Evolutionary conservation across 1,140 invertebrate species (phyloP).

Genomic region (Calephelis virginiensis): DNA sequence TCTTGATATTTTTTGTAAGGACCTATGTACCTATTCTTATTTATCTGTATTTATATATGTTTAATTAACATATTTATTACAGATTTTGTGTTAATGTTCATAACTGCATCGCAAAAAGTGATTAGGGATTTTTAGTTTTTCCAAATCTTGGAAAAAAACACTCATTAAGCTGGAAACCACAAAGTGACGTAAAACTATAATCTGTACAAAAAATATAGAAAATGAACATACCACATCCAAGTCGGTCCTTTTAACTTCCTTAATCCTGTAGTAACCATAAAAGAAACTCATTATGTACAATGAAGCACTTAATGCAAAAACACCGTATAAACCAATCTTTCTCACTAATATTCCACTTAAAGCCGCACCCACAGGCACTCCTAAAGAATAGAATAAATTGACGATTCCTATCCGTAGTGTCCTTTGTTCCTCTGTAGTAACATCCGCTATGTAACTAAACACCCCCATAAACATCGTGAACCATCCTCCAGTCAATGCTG

Average conservation of each 20-base stretch:
- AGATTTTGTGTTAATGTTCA: no score
- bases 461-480: conserved; percentile 94
- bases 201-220: conserved; percentile 7
- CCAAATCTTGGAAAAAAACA: no score
- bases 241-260: conserved; percentile 79
- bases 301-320: conserved; percentile 85
- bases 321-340: conserved; percentile 88
- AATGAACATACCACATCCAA: conserved; percentile 59
- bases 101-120: no score
- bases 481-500: conserved; percentile 89
- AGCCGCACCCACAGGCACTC: conserved; percentile 88
- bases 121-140: not conserved
- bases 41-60: no score
- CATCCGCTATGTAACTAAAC: conserved; percentile 93
- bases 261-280: conserved; percentile 83
- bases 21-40: no score
- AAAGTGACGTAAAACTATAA: no score
- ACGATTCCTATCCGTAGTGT: conserved; percentile 91
- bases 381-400: conserved; percentile 89
- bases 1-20: no score
- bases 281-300: conserved; percentile 87
- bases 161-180: no score
- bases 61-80: no score
- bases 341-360: conserved; percentile 85
- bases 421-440: conserved; percentile 88